Evolutionary conservation across 2,113 vertebrate genomes (phyloP).

Genomic region (Rhynchopsitta pachyrhyncha): DNA sequence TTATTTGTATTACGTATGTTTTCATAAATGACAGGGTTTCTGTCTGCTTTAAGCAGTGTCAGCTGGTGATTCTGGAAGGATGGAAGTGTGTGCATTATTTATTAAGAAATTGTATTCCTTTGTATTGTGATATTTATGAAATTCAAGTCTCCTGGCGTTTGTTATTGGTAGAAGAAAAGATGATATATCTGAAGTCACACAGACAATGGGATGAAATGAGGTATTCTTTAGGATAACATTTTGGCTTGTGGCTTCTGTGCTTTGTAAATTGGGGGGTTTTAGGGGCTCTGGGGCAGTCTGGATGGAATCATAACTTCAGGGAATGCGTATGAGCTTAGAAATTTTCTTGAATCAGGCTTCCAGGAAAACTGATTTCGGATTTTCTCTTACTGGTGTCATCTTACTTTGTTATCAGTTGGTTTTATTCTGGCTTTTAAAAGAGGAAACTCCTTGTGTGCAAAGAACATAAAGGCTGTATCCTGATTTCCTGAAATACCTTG

Average conservation of each 20-base stretch:
- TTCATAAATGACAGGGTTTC: not conserved
- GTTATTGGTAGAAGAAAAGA: constrained; percentile 17
- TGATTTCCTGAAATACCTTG: not conserved
- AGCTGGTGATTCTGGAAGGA: not conserved
- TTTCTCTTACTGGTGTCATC: not conserved
- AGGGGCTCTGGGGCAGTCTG: constrained; percentile 8
- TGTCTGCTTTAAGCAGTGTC: not conserved
- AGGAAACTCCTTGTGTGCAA: not conserved
- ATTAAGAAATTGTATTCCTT: not conserved
- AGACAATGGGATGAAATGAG: not conserved
- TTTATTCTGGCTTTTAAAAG: not conserved
- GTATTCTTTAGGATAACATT: not conserved
- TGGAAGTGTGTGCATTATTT: not conserved
- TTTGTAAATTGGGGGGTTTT: not conserved
- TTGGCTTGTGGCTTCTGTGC: constrained; percentile 1
- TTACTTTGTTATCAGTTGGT: not conserved
- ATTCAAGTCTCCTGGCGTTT: not conserved
- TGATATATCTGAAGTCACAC: constrained; percentile 42
- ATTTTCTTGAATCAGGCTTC: not conserved
- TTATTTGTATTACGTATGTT: not conserved
- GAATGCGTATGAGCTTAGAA: not conserved
- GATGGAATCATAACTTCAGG: not conserved
- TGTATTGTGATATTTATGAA: constrained; percentile 9
- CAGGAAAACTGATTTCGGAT: not conserved
- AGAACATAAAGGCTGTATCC: not conserved